phyloP scores from a whole-genome alignment of 2,888 invertebrate genomes.

The Elmis aenea region DNA sequence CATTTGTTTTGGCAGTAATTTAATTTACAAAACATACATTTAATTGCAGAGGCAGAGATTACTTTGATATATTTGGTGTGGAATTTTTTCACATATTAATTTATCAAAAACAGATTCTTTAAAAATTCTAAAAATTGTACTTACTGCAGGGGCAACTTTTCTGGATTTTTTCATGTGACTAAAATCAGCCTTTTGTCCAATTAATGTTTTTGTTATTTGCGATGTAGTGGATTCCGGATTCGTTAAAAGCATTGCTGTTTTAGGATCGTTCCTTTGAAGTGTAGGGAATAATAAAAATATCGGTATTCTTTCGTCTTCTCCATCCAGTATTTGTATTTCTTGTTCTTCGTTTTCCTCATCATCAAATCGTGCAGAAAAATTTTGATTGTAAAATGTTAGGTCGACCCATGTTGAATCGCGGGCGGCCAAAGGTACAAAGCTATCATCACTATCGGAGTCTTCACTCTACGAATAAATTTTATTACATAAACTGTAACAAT shows the following conservation, averaged over 20 bases:
- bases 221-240: conserved; percentile 25
- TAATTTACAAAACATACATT: too few relatives aligned
- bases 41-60: too few relatives aligned
- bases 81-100: too few relatives aligned
- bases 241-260: conserved; percentile 2
- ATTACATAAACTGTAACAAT: background rate
- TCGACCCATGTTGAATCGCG: conserved; percentile 50
- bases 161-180: conserved; percentile 28
- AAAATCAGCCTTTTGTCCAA: conserved; percentile 35
- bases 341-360: conserved; percentile 16
- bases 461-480: conserved; percentile 3
- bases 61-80: too few relatives aligned
- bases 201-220: conserved; percentile 32
- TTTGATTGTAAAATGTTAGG: conserved; percentile 42
- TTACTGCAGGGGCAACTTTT: conserved; percentile 13
- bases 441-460: conserved; percentile 19
- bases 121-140: too few relatives aligned
- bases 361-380: conserved; percentile 12
- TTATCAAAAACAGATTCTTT: too few relatives aligned
- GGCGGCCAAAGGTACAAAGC: conserved; percentile 43
- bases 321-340: conserved; percentile 27
- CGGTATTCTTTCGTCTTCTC: conserved; percentile 25
- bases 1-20: too few relatives aligned
- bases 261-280: conserved; percentile 24
- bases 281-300: conserved; percentile 33